A percentile compares a stretch with the other conserved stretches of the same genome.
phyloP scores from a whole-genome alignment of 2,797 vertebrate species.

The Dallia pectoralis region DNA sequence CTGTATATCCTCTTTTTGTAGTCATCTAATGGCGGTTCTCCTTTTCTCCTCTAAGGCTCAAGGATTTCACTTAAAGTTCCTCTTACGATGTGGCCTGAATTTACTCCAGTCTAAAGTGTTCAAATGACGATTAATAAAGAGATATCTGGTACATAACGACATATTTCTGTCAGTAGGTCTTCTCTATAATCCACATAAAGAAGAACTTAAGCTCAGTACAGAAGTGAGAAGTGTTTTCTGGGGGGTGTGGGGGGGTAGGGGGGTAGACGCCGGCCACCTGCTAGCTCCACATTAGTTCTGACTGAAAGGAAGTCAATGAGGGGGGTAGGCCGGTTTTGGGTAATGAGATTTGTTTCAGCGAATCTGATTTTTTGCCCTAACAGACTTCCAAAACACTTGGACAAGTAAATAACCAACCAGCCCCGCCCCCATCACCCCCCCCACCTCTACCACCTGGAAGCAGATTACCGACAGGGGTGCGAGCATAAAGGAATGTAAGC shows the following conservation, averaged over 20 bases:
- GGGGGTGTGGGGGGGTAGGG: not conserved
- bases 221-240: not conserved
- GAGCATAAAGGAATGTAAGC: conserved; percentile 74
- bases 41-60: not conserved
- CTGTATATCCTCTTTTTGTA: not conserved
- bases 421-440: conserved; percentile 7
- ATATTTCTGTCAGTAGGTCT: not conserved
- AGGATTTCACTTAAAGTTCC: no score
- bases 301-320: conserved; percentile 65
- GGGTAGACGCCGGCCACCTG: conserved; percentile 34
- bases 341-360: conserved; percentile 72
- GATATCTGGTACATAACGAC: not conserved
- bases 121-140: not conserved
- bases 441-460: conserved; percentile 39
- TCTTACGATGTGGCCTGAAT: not conserved
- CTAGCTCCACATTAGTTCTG: conserved; percentile 62
- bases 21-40: not conserved
- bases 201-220: not conserved
- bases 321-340: conserved; percentile 24
- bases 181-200: not conserved
- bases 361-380: conserved; percentile 66
- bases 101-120: not conserved
- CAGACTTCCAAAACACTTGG: conserved; percentile 69
- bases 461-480: conserved; percentile 63
- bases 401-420: conserved; percentile 68